Evolutionary conservation across 2,888 invertebrate genomes (phyloP), one percentile per base, ranked within the genome.

Genomic region (Lamellibrachia columna): DNA sequence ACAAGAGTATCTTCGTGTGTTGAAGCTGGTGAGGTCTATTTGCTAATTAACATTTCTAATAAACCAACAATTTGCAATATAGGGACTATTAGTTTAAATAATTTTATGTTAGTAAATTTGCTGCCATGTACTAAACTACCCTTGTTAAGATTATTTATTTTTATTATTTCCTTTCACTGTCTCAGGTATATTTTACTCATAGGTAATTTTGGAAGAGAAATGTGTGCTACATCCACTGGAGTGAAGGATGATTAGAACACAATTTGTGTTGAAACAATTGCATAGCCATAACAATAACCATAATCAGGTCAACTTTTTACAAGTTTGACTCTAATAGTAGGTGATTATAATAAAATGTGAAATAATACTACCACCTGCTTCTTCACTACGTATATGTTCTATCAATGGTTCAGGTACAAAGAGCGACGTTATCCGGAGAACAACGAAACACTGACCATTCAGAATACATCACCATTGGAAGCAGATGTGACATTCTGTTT

Each of bases 401-500:
- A n/a, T 22, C 22, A 22, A 22, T 22, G 75, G 75, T 92, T 7
- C 93, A 96, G 96, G 91, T 96, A 95, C 94, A 95, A 95, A 93
- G 96, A 96, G 93, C 96, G 96, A 1, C 94, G 95, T 75, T 96
- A 95, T 94, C 96, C 96, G 40, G 96, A 96, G 93, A 96, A 97
- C 94, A 95, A 96, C 95, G 96, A 96, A 93, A 95, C 94, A 55
- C 91, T 97, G 92, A 95, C 95, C 2, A 94, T 97, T 4, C 94
- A 95, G 93, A 97, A 97, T 94, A 96, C 96, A 3, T 96, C 96
- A 0, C 96, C 96, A 6, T 93, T 96, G 93, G 96, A 96, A 52
- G 96, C 96, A 1, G 96, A 96, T 93, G 95, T 96, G 93, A 96
- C 95, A 90, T 96, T 97, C 94, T 96, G 96, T 94, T 96, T 96